phyloP scores from a whole-genome alignment of 2,797 vertebrate species.

The Numenius phaeopus region DNA sequence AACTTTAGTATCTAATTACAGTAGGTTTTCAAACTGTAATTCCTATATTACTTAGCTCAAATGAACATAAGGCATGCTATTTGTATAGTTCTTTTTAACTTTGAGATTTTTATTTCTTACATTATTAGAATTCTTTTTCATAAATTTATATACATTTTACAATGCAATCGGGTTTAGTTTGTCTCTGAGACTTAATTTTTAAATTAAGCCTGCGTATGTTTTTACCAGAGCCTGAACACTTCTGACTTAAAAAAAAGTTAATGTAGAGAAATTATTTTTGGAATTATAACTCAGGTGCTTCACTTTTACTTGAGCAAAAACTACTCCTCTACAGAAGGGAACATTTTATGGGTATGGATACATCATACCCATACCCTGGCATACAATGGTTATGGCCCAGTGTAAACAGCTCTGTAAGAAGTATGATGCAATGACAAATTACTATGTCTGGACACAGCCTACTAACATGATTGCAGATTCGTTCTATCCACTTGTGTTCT shows the following conservation, averaged over 20 bases:
- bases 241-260: not conserved
- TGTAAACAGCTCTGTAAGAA: not conserved
- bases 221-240: not conserved
- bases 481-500: not conserved
- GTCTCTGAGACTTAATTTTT: not conserved
- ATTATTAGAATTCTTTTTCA: not conserved
- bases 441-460: not conserved
- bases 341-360: not conserved
- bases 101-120: not conserved
- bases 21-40: not conserved
- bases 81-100: not conserved
- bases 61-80: not conserved
- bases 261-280: not conserved
- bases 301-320: not conserved
- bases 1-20: not conserved
- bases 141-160: not conserved
- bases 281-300: conserved; percentile 5
- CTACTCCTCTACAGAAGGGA: not conserved
- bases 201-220: not conserved
- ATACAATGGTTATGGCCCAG: not conserved
- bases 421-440: not conserved
- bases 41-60: not conserved
- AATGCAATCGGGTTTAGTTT: not conserved
- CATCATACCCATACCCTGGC: not conserved
- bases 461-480: not conserved